Conservation (phyloP, 2,113 vertebrate genomes). For the Pomatostomus ruficeps region DNA sequence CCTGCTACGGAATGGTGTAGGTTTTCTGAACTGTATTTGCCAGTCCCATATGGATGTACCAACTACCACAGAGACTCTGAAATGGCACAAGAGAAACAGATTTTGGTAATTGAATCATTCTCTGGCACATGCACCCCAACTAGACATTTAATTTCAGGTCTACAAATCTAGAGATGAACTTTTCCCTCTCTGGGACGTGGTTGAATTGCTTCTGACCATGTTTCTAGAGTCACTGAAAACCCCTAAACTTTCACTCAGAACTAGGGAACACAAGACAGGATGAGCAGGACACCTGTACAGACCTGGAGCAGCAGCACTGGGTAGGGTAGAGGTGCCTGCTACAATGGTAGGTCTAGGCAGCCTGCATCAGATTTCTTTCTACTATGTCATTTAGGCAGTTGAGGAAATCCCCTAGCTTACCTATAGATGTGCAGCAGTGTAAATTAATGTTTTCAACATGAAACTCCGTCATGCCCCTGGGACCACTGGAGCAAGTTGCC, state of each 20-base stretch:
- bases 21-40: background rate
- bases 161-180: background rate
- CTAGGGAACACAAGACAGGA: background rate
- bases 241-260: background rate
- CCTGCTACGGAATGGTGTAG: background rate
- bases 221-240: background rate
- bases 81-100: rapidly evolving
- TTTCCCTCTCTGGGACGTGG: rapidly evolving
- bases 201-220: background rate
- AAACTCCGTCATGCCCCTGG: rapidly evolving
- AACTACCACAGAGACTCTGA: background rate
- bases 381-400: background rate
- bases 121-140: background rate
- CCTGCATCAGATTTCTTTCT: background rate
- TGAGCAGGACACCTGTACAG: background rate
- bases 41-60: background rate
- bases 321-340: background rate
- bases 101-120: background rate
- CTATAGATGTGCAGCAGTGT: background rate
- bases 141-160: background rate
- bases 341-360: background rate
- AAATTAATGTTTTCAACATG: background rate
- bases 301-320: background rate
- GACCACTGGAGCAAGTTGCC: background rate
- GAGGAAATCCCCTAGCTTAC: background rate